Base-by-base conservation (phyloP, 2,113 vertebrate genomes). In the Panthera tigris region DNA sequence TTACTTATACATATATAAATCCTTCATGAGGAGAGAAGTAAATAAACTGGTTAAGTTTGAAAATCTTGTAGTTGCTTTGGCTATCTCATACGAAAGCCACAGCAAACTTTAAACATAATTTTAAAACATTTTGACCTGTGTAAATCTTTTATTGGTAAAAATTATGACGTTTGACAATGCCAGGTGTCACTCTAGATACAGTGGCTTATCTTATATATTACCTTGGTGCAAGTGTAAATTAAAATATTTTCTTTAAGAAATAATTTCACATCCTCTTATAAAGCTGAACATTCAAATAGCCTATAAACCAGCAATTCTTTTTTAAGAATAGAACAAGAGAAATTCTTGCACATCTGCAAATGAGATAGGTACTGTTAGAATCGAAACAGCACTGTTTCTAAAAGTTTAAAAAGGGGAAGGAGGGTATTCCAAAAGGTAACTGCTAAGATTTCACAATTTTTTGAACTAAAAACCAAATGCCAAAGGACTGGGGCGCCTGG, bases 391-490 rank as follows among this genome's bases (percentile, higher is more conserved):
- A 79, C 3, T 73, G 7, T 52, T 63, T 65, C 31, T 41, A 18
- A 85, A 6, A 73, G 29, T 57, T 69, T 36, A 19, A n/a, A 83
- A 81, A 36, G 10, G 5, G 63, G 25, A 41, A 29, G 11, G 9
- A 10, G 12, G 29, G 5, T 52, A 52, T 19, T 31, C n/a, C n/a
- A 74, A 61, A 88, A 73, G 4, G 5, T 3, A 4, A 19, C 33
- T 61, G 19, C 18, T 61, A 74, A 88, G 50, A 74, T 74, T 89
- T 89, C 29, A 65, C 14, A 85, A n/a, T 50, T 73, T 86, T 80
- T 96, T 93, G 7, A 86, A 71, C 45, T 88, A 94, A 88, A 48
- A 87, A 74, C 5, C 25, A 94, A 81, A 81, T 87, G 39, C 82
- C 36, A 87, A 16, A 78, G 57, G 29, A 66, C 66, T 81, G 21